These are phyloP conservation scores for Chelonus formosanus DNA, from an alignment of 2,888 invertebrate genomes.

Conservation along the genomic window DNA sequence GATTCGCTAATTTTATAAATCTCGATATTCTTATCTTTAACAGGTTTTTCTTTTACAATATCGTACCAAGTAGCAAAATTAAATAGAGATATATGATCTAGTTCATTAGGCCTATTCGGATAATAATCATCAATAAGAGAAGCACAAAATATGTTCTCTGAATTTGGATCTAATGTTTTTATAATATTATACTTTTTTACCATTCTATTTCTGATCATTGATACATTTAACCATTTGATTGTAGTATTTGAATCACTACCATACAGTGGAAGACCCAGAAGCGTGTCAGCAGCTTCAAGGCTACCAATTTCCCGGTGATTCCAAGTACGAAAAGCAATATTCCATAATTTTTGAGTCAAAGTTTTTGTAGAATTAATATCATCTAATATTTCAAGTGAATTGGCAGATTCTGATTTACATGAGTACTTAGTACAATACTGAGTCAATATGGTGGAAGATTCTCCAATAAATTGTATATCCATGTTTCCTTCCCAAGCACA, in stretches of 20 bases:
- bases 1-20: not conserved
- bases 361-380: slow-evolving; percentile 48
- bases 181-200: slow-evolving; percentile 18
- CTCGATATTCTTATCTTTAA: slow-evolving; percentile 37
- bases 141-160: slow-evolving; percentile 34
- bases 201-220: slow-evolving; percentile 20
- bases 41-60: slow-evolving; percentile 28
- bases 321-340: slow-evolving; percentile 47
- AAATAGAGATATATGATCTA: slow-evolving; percentile 38
- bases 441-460: too few species aligned
- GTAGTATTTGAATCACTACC: slow-evolving; percentile 49
- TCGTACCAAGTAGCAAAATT: slow-evolving; percentile 40
- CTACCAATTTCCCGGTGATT: slow-evolving; percentile 45
- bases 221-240: slow-evolving; percentile 43
- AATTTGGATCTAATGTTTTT: slow-evolving; percentile 18
- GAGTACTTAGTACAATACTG: slow-evolving; percentile 39
- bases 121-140: slow-evolving; percentile 36
- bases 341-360: slow-evolving; percentile 46
- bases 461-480: too few species aligned
- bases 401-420: slow-evolving; percentile 43
- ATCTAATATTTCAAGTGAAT: slow-evolving; percentile 40
- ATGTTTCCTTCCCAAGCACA: slow-evolving; percentile 42
- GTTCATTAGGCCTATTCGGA: slow-evolving; percentile 36
- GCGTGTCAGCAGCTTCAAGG: too few species aligned
- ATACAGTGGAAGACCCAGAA: slow-evolving; percentile 48